Conservation (phyloP, 2,113 vertebrate species). For the Plectropomus leopardus region DNA sequence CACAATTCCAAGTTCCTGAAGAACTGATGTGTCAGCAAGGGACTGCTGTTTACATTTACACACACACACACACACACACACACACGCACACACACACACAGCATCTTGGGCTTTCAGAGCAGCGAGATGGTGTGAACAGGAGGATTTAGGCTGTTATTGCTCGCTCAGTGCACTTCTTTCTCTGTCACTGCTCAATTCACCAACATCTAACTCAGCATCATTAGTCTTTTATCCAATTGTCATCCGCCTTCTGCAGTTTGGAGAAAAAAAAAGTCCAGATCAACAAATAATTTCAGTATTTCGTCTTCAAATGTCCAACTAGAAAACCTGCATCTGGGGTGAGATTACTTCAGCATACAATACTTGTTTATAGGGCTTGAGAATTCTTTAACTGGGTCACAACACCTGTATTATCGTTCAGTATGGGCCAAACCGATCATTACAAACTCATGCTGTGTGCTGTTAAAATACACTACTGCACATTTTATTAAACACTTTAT, state of each 20-base stretch:
- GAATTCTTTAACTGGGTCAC: neutral
- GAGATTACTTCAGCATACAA: neutral
- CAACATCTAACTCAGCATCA: conserved; percentile 30
- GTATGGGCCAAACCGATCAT: neutral
- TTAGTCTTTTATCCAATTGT: conserved; percentile 10
- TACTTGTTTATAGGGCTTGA: neutral
- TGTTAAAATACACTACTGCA: neutral
- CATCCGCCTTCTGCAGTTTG: conserved; percentile 7
- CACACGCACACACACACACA: conserved; percentile 14
- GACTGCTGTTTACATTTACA: conserved; percentile 50
- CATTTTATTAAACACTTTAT: no score
- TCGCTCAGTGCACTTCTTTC: conserved; percentile 13
- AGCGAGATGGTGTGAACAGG: conserved; percentile 9
- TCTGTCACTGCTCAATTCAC: conserved; percentile 21
- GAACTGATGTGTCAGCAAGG: conserved; percentile 63
- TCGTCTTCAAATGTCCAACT: neutral
- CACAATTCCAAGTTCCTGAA: conserved; percentile 66
- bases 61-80: conserved; percentile 26
- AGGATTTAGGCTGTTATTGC: conserved; percentile 9
- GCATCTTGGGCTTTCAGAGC: conserved; percentile 41
- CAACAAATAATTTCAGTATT: conserved; percentile 7
- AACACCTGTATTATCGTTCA: no score
- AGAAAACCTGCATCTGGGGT: neutral
- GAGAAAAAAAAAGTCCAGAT: neutral
- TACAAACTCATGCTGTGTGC: neutral